phyloP scores from a whole-genome alignment of 2,797 vertebrate species.

The Sebastes oblongus region DNA sequence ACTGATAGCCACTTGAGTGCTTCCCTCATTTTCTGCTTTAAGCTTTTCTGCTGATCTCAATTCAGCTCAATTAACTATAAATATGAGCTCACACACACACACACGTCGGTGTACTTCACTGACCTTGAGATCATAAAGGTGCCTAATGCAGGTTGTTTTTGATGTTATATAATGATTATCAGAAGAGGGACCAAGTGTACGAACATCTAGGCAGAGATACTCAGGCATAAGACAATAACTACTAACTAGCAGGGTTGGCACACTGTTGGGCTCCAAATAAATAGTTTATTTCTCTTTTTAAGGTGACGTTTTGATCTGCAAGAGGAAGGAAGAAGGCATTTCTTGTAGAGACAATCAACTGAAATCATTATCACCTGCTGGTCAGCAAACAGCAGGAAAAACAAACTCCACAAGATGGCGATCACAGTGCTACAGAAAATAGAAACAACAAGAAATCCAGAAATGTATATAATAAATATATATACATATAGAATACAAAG shows the following conservation, averaged over 20 bases:
- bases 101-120: background rate
- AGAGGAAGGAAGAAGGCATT: background rate
- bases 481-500: background rate
- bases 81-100: slow-evolving; percentile 2
- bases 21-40: slow-evolving; percentile 53
- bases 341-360: background rate
- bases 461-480: background rate
- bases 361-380: background rate
- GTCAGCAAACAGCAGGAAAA: background rate
- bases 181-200: background rate
- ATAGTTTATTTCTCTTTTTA: background rate
- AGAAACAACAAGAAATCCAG: background rate
- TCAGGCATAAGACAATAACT: too few relatives aligned
- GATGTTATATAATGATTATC: background rate
- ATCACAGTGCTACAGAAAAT: background rate
- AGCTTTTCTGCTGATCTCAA: slow-evolving; percentile 41
- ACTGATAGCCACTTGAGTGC: slow-evolving; percentile 66
- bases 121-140: background rate
- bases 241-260: background rate
- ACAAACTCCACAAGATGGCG: background rate
- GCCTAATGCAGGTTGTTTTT: background rate
- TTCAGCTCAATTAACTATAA: slow-evolving; percentile 54
- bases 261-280: background rate
- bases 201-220: background rate
- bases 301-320: background rate